Evolutionary conservation across 2,797 vertebrate species (phyloP).

Genomic region (Lepus oiostolus): DNA sequence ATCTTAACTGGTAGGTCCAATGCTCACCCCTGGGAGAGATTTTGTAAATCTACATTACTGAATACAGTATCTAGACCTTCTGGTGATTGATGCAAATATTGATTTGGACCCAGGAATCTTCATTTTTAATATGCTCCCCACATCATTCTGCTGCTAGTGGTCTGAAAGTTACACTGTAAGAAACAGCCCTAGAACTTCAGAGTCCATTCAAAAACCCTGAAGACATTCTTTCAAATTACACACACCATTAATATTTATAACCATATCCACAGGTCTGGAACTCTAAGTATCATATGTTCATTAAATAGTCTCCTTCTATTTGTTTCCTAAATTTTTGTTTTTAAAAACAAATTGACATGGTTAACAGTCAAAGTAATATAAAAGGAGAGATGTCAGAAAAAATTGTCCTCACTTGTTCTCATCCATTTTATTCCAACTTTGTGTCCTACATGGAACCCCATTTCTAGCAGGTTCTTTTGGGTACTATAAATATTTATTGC

Average conservation of each 20-base stretch:
- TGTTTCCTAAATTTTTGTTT: not conserved
- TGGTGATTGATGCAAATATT: not conserved
- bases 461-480: not conserved
- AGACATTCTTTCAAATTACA: not conserved
- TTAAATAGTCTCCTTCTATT: not conserved
- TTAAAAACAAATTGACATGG: not conserved
- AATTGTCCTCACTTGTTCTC: not conserved
- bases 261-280: not conserved
- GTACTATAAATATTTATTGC: constrained; percentile 10
- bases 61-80: not conserved
- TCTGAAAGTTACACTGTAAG: not conserved
- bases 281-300: not conserved
- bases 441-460: not conserved
- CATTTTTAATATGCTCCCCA: not conserved
- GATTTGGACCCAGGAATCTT: not conserved
- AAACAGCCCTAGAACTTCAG: not conserved
- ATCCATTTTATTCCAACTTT: not conserved
- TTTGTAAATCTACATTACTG: not conserved
- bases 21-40: not conserved
- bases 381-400: constrained; percentile 11
- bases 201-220: not conserved
- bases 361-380: constrained; percentile 23
- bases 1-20: too few species aligned
- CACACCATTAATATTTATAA: not conserved
- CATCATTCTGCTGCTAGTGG: not conserved